Evolutionary conservation across 2,888 invertebrate genomes (phyloP).

Genomic region (Melanostoma mellinum): DNA sequence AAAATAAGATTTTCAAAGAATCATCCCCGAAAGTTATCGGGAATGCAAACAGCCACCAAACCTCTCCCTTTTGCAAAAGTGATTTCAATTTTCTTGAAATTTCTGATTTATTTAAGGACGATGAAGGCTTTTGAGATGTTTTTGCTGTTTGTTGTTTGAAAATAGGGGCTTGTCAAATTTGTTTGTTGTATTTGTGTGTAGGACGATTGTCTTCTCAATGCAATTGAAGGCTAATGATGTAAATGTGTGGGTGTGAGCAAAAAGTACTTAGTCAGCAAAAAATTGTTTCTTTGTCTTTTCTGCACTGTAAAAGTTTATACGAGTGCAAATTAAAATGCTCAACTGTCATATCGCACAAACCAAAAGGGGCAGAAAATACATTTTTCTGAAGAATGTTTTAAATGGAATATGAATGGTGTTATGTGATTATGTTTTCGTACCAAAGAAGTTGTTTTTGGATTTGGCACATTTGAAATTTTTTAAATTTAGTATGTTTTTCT

Average conservation of each 20-base stretch:
- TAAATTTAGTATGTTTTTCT: no score
- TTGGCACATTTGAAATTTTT: no score
- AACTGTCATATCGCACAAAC: background rate
- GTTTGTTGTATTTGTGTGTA: constrained; percentile 5
- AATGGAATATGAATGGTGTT: no score
- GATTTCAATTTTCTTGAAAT: constrained; percentile 51
- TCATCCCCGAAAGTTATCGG: constrained; percentile 6
- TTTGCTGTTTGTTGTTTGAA: constrained; percentile 1
- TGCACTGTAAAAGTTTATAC: background rate
- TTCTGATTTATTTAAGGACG: constrained; percentile 59
- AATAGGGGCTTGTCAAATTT: constrained; percentile 39
- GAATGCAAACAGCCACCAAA: constrained; percentile 12
- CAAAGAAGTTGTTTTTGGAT: no score
- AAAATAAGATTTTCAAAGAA: constrained; percentile 48
- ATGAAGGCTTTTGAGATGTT: constrained; percentile 4
- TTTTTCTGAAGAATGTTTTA: no score
- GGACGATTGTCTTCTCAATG: constrained; percentile 72
- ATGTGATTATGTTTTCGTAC: no score
- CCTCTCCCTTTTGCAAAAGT: constrained; percentile 3
- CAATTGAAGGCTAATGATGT: constrained; percentile 75
- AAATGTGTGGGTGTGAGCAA: constrained; percentile 31
- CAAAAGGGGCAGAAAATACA: no score
- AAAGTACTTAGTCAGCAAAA: constrained; percentile 54
- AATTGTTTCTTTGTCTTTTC: background rate
- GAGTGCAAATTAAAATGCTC: background rate